These are phyloP conservation scores for Panonychus citri DNA, from an alignment of 1,140 invertebrate genomes.

Conservation along the genomic window DNA sequence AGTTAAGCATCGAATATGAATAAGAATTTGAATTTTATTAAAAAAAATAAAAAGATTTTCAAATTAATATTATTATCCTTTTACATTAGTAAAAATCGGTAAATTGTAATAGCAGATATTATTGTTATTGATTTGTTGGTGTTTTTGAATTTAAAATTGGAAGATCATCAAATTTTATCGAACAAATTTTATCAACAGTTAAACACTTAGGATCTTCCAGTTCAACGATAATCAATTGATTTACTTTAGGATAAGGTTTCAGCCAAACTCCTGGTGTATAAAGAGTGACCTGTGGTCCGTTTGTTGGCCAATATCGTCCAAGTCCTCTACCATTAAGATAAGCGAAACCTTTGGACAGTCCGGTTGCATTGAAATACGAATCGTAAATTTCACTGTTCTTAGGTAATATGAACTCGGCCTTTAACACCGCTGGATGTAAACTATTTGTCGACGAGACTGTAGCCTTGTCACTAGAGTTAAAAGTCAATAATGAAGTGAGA, in stretches of 20 bases:
- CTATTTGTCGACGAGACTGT: neutral
- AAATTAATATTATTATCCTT: too few species aligned
- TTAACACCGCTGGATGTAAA: neutral
- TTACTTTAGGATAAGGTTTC: constrained; percentile 15
- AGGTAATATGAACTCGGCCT: neutral
- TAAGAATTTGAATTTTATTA: too few species aligned
- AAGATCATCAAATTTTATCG: neutral
- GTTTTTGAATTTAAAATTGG: neutral
- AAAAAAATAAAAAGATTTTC: too few species aligned
- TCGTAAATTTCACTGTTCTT: constrained; percentile 25
- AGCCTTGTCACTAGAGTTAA: neutral
- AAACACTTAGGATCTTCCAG: constrained; percentile 18
- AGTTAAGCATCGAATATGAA: too few species aligned
- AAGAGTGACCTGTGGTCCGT: constrained; percentile 47
- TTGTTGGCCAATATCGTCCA: constrained; percentile 48
- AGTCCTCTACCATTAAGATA: constrained; percentile 47
- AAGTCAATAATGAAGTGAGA: neutral
- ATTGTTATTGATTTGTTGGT: neutral
- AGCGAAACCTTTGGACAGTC: constrained; percentile 44
- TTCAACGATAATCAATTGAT: constrained; percentile 21
- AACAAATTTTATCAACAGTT: neutral
- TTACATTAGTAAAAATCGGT: too few species aligned
- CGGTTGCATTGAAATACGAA: constrained; percentile 37
- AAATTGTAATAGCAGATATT: too few species aligned
- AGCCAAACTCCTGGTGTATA: constrained; percentile 38